A percentile compares a stretch with the other conserved stretches of the same genome.
These are phyloP conservation scores for Pachypsylla venusta DNA, from an alignment of 1,140 invertebrate genomes.

Conservation along the genomic window DNA sequence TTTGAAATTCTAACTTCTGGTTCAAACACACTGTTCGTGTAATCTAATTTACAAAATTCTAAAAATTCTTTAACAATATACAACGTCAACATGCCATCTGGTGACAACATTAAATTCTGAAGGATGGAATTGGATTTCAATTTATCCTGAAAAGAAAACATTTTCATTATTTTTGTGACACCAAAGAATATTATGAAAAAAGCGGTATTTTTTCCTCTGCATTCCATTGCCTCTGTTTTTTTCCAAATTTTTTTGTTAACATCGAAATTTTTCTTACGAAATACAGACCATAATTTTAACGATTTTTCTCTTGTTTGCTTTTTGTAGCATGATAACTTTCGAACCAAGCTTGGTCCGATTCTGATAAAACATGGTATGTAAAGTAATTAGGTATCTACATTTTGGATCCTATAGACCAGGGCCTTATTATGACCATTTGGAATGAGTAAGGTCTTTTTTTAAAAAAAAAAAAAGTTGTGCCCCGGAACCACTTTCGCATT, in stretches of 20 bases:
- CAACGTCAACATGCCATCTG: slow-evolving; percentile 45
- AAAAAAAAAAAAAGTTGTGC: no score
- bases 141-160: slow-evolving; percentile 36
- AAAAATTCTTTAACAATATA: slow-evolving; percentile 53
- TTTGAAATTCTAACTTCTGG: slow-evolving; percentile 40
- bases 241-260: slow-evolving; percentile 9
- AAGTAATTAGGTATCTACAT: no score
- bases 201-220: background rate
- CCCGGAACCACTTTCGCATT: no score
- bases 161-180: background rate
- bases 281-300: slow-evolving; percentile 3
- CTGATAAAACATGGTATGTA: no score
- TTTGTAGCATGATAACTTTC: background rate
- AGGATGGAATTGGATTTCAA: slow-evolving; percentile 45
- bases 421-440: no score
- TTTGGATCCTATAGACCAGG: no score
- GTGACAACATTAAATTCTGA: slow-evolving; percentile 41
- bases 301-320: background rate
- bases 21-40: slow-evolving; percentile 51
- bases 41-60: slow-evolving; percentile 52
- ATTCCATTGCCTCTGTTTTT: background rate
- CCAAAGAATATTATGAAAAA: background rate
- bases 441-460: no score
- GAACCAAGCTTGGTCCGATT: no score
- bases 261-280: slow-evolving; percentile 14